Conservation (phyloP, 2,113 vertebrate species). For the Daboia siamensis region DNA sequence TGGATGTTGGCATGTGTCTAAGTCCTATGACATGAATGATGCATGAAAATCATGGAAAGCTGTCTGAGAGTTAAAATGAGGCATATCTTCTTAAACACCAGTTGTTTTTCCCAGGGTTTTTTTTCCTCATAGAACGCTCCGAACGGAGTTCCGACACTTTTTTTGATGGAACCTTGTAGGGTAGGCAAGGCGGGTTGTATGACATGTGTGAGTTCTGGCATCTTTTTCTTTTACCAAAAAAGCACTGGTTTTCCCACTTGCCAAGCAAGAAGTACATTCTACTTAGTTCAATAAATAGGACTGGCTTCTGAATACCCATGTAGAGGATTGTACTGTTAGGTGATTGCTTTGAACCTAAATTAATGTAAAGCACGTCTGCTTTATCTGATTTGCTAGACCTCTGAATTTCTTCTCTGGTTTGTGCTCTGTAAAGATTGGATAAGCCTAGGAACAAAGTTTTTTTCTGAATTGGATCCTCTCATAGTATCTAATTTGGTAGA, state of each 20-base stretch:
- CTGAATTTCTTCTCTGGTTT: neutral
- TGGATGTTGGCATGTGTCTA: neutral
- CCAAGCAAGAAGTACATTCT: no score
- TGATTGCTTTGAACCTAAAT: neutral
- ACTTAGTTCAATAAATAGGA: neutral
- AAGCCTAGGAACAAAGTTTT: neutral
- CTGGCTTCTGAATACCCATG: neutral
- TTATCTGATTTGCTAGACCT: neutral
- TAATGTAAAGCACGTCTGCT: neutral
- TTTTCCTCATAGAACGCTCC: no score
- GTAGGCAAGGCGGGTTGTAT: no score
- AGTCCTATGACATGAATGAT: neutral
- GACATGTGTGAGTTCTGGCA: no score
- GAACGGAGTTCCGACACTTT: no score
- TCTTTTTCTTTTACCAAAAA: no score
- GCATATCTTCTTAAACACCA: neutral
- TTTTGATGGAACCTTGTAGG: no score
- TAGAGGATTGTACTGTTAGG: neutral
- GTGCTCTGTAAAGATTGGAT: neutral
- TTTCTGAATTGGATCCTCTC: neutral
- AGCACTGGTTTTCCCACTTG: neutral
- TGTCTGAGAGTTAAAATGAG: neutral
- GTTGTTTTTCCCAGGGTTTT: no score
- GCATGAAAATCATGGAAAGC: neutral
- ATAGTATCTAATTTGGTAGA: neutral